Evolutionary conservation across 1,140 invertebrate genomes (phyloP).

Genomic region (Drosophila orosa): DNA sequence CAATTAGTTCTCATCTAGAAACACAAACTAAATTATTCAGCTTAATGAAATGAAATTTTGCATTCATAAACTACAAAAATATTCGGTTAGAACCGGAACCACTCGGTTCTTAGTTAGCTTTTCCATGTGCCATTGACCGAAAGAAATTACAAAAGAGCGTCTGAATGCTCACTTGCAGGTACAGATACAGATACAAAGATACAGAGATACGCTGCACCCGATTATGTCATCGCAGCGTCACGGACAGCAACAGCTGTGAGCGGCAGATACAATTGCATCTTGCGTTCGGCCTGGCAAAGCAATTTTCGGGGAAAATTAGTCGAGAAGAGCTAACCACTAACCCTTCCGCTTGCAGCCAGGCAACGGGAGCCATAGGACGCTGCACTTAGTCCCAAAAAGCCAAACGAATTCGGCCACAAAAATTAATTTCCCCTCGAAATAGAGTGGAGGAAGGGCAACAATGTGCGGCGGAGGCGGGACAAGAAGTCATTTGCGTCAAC

Average conservation of each 20-base stretch:
- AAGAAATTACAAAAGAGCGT: constrained; percentile 28
- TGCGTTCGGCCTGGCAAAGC: constrained; percentile 15
- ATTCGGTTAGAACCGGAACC: constrained; percentile 7
- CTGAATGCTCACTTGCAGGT: constrained; percentile 19
- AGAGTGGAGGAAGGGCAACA: neutral
- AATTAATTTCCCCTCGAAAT: constrained; percentile 50
- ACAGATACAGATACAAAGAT: constrained; percentile 9
- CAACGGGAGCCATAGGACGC: constrained; percentile 2
- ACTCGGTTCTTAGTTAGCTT: neutral
- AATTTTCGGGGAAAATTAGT: constrained; percentile 57
- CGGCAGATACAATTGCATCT: constrained; percentile 31
- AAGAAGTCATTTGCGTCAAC: constrained; percentile 77
- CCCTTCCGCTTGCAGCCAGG: constrained; percentile 38
- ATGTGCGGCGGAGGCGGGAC: constrained; percentile 20
- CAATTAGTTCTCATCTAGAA: constrained; percentile 2
- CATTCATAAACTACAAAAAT: neutral
- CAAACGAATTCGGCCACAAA: constrained; percentile 59
- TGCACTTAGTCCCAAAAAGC: constrained; percentile 60
- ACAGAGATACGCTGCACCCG: constrained; percentile 7
- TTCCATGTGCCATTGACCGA: constrained; percentile 42
- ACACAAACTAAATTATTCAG: neutral
- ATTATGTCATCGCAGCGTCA: constrained; percentile 8
- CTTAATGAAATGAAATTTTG: constrained; percentile 2
- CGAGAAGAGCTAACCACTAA: constrained; percentile 35
- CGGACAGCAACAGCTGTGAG: constrained; percentile 12